Evolutionary conservation across 2,888 invertebrate species (phyloP).

Genomic region (Acronicta psi): DNA sequence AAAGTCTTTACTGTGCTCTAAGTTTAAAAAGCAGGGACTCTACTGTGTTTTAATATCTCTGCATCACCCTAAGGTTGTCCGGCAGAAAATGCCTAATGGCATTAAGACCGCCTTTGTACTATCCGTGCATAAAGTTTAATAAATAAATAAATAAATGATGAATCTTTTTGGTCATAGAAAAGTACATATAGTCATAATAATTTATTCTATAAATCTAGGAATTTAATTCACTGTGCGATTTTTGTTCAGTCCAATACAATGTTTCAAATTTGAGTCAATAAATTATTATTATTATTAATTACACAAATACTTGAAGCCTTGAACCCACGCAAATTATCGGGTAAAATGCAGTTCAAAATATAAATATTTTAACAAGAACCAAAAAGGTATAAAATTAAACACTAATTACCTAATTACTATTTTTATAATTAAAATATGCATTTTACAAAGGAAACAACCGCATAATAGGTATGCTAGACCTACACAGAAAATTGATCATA

Average conservation of each 20-base stretch:
- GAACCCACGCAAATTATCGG: conserved; percentile 6
- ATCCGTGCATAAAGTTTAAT: too few relatives aligned
- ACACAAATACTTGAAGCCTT: too few relatives aligned
- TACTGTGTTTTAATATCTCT: too few relatives aligned
- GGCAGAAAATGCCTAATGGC: too few relatives aligned
- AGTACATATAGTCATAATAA: not conserved
- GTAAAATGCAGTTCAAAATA: not conserved
- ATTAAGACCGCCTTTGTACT: too few relatives aligned
- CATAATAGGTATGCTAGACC: conserved; percentile 5
- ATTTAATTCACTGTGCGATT: too few relatives aligned
- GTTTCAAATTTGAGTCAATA: too few relatives aligned
- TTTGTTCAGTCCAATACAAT: not conserved
- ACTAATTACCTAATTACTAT: not conserved
- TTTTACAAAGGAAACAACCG: conserved; percentile 2
- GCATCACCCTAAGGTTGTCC: too few relatives aligned
- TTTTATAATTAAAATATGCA: conserved; percentile 9
- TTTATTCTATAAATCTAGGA: too few relatives aligned
- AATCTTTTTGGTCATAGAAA: conserved; percentile 23
- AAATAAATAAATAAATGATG: too few relatives aligned
- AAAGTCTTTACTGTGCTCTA: not conserved
- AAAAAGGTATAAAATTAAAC: too few relatives aligned
- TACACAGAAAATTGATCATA: conserved; percentile 22
- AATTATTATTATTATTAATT: too few relatives aligned
- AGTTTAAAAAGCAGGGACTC: conserved; percentile 12
- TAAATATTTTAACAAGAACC: not conserved